phyloP scores from a whole-genome alignment of 2,888 invertebrate species.

The Cheilosia pagana region DNA sequence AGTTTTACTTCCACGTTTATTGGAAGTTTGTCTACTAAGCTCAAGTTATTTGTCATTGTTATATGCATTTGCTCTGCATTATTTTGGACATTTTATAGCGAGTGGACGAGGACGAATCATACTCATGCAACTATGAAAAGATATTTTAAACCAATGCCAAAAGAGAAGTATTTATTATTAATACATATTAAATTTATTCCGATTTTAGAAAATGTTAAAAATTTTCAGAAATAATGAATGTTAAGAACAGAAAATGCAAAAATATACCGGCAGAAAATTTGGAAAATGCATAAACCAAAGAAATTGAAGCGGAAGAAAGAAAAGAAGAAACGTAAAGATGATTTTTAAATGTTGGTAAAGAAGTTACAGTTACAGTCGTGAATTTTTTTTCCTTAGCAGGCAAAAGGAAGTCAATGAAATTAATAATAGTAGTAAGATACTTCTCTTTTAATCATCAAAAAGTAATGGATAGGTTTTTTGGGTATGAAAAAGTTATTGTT shows the following conservation, averaged over 20 bases:
- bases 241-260: background rate
- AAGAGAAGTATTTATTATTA: background rate
- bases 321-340: no score
- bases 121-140: background rate
- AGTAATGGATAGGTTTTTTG: no score
- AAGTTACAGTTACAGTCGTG: no score
- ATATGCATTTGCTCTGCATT: background rate
- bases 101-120: background rate
- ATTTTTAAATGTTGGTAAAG: no score
- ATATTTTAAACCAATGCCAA: constrained; percentile 6
- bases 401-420: no score
- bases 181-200: no score
- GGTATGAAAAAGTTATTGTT: no score
- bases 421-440: no score
- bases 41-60: background rate
- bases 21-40: background rate
- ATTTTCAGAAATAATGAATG: constrained; percentile 7
- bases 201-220: background rate
- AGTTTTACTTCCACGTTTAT: background rate
- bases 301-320: no score
- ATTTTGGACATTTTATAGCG: constrained; percentile 1
- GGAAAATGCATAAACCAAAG: background rate
- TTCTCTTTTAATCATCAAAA: no score
- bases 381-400: no score
- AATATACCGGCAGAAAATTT: background rate